These are phyloP conservation scores for Drosophila planitibia DNA, from an alignment of 2,888 invertebrate genomes.

Conservation along the genomic window DNA sequence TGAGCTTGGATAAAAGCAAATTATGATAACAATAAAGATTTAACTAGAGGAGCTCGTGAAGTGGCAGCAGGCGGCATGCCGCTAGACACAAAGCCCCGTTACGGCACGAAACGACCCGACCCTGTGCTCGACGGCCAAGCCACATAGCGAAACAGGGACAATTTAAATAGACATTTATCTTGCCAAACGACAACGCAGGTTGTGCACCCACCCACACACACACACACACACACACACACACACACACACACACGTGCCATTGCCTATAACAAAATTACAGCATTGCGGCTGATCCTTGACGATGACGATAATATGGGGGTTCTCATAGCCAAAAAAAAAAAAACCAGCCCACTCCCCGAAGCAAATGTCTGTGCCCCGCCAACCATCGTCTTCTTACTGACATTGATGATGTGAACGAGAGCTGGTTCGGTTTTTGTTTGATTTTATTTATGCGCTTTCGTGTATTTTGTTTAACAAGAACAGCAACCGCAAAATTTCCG, in stretches of 20 bases:
- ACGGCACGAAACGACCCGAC: slow-evolving; percentile 14
- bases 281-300: slow-evolving; percentile 78
- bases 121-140: slow-evolving; percentile 25
- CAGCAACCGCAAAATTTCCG: slow-evolving; percentile 57
- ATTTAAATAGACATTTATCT: slow-evolving; percentile 81
- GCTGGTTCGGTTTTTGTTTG: slow-evolving; percentile 66
- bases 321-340: slow-evolving; percentile 35
- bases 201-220: slow-evolving; percentile 52
- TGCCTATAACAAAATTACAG: slow-evolving; percentile 77
- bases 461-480: slow-evolving; percentile 67
- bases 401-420: slow-evolving; percentile 59
- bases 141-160: slow-evolving; percentile 73
- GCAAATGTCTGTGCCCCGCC: background rate
- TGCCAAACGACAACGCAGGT: slow-evolving; percentile 70
- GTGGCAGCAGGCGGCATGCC: slow-evolving; percentile 75
- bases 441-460: slow-evolving; percentile 76
- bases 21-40: slow-evolving; percentile 82
- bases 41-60: slow-evolving; percentile 74
- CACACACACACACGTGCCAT: slow-evolving; percentile 42
- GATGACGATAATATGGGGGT: slow-evolving; percentile 70
- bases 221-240: slow-evolving; percentile 24
- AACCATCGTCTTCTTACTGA: slow-evolving; percentile 21
- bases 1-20: slow-evolving; percentile 80
- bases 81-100: slow-evolving; percentile 61
- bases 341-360: background rate